Evolutionary conservation across 1,140 invertebrate species (phyloP), one percentile per base, ranked within the genome.

Genomic region (Drosophila dunni): DNA sequence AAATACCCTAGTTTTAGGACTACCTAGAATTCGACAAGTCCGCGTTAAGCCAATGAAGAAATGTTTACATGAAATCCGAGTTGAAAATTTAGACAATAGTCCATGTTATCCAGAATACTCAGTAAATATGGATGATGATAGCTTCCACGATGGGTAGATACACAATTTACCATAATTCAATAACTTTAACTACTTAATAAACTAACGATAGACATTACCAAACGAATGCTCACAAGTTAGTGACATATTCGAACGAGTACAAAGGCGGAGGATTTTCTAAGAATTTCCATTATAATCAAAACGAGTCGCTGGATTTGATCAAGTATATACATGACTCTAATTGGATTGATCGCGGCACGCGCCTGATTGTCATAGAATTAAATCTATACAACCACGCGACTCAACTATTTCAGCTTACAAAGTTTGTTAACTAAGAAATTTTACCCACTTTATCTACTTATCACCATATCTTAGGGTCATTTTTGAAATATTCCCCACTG

Each of bases 401-500:
- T 8, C n/a, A 56, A 6, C 17, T 45, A 17, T 54, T 70, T 36
- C 38, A 63, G 4, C 20, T 7, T 1, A 4, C 54, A 3, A 73
- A 67, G 54, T 68, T 2, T 36, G 63, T 33, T 38, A 3, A 3
- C 1, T 15, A 29, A 3, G 0, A 10, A 36, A 13, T 2, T 4
- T 15, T 1, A 20, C 0, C 7, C 0, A 0, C 1, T 4, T 10
- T 1, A 1, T 3, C 11, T 36, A 3, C 1, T 66, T 3, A 9
- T 44, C 5, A 11, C 46, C 1, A 3, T 67, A 7, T 67, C 51
- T 11, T 9, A 73, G 70, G 45, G 3, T 68, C 2, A 8, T 51
- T 2, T 67, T 73, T 20, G 45, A 73, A 46, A 11, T 67, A 13
- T 45, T 73, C 9, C 48, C 64, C 13, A 67, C 70, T 38, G 70